Conservation (phyloP, 1,140 invertebrate genomes). For the Sycophila sp. region DNA sequence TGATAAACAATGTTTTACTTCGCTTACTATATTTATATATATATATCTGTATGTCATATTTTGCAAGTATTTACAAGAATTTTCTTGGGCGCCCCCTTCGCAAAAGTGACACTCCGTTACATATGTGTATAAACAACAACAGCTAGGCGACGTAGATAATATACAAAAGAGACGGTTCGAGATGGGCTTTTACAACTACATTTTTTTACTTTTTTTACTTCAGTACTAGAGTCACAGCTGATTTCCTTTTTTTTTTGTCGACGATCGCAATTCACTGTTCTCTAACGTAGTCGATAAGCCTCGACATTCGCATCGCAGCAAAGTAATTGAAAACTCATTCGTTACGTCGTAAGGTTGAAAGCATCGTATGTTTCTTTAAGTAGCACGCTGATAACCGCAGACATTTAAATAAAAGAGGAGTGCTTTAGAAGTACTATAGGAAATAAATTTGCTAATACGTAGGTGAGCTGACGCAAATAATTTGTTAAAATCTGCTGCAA, state of each 20-base stretch:
- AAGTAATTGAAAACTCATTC: background rate
- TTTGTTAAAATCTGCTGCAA: slow-evolving; percentile 15
- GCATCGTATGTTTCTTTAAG: background rate
- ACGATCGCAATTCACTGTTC: slow-evolving; percentile 5
- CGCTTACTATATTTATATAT: slow-evolving; percentile 24
- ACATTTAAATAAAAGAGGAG: background rate
- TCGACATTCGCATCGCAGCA: background rate
- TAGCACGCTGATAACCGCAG: background rate
- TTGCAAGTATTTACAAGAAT: slow-evolving; percentile 56
- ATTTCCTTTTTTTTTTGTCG: no score
- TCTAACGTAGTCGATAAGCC: background rate
- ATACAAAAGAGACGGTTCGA: slow-evolving; percentile 51
- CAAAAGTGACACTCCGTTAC: background rate
- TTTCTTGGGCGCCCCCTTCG: slow-evolving; percentile 36
- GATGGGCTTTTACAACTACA: slow-evolving; percentile 33
- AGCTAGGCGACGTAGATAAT: slow-evolving; percentile 33
- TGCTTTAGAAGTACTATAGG: background rate
- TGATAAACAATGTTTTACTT: slow-evolving; percentile 52
- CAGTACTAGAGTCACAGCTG: background rate
- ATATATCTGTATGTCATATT: slow-evolving; percentile 38
- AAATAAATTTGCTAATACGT: background rate
- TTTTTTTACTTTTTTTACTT: slow-evolving; percentile 12
- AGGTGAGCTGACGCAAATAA: slow-evolving; percentile 18
- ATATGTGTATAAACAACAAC: slow-evolving; percentile 48
- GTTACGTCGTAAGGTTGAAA: background rate